These are phyloP conservation scores for Cherax destructor DNA, from an alignment of 1,140 invertebrate genomes.

Conservation along the genomic window DNA sequence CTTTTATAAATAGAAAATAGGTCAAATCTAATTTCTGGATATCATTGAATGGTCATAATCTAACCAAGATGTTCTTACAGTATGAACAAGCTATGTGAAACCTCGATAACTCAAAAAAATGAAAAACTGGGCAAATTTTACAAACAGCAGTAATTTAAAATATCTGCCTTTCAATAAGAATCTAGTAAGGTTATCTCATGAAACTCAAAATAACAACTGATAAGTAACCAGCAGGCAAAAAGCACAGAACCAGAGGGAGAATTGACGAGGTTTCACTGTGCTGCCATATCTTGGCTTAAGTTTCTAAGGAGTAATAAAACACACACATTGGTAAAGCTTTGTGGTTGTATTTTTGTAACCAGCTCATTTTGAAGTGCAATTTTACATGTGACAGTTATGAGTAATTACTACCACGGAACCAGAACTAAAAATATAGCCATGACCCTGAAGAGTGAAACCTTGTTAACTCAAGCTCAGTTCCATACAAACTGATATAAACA, in stretches of 20 bases:
- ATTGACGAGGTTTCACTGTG: constrained; percentile 69
- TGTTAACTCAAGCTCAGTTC: constrained; percentile 72
- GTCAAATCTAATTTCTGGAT: too few species aligned
- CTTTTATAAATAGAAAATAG: too few species aligned
- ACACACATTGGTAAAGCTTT: constrained; percentile 69
- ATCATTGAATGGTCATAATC: too few species aligned
- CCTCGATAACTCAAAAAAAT: constrained; percentile 6
- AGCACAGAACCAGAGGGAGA: constrained; percentile 56
- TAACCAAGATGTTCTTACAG: neutral
- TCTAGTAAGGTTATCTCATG: neutral
- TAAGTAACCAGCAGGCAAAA: constrained; percentile 15
- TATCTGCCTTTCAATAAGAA: neutral
- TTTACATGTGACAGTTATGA: constrained; percentile 67
- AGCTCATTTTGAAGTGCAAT: constrained; percentile 68
- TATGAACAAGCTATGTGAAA: neutral
- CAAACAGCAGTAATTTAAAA: neutral
- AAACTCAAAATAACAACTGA: neutral
- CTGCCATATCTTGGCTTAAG: constrained; percentile 35
- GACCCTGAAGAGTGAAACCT: constrained; percentile 72
- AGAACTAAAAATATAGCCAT: constrained; percentile 71
- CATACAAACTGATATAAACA: constrained; percentile 67
- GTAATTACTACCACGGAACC: constrained; percentile 70
- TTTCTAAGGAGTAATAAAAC: constrained; percentile 63
- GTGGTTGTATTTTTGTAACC: constrained; percentile 71
- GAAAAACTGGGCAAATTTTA: neutral